These are phyloP conservation scores for Egretta garzetta DNA, from an alignment of 2,113 vertebrate species.

Conservation along the genomic window DNA sequence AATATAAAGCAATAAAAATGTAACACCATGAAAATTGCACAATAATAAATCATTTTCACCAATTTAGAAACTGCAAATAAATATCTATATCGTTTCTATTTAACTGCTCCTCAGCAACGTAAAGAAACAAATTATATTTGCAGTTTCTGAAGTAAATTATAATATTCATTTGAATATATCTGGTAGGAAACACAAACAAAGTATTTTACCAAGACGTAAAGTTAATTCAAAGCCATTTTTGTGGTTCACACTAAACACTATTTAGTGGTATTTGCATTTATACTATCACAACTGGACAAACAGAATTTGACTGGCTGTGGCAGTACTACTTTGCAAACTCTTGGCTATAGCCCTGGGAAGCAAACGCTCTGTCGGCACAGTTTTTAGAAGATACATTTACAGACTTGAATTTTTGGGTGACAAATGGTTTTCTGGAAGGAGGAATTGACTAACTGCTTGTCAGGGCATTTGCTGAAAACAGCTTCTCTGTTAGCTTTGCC, in stretches of 20 bases:
- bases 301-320: neutral
- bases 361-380: rapidly evolving
- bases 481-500: neutral
- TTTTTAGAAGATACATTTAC: neutral
- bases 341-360: neutral
- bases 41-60: constrained; percentile 52
- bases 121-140: constrained; percentile 59
- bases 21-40: constrained; percentile 28
- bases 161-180: neutral
- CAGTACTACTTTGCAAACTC: neutral
- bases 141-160: constrained; percentile 28
- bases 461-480: neutral
- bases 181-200: neutral
- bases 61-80: constrained; percentile 49
- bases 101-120: constrained; percentile 32
- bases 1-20: constrained; percentile 63
- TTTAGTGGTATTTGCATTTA: neutral
- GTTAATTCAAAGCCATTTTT: neutral
- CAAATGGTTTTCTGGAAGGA: neutral
- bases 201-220: neutral
- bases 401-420: neutral
- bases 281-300: neutral
- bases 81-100: constrained; percentile 42
- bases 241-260: neutral
- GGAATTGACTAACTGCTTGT: neutral